Evolutionary conservation across 2,797 vertebrate species (phyloP).

Genomic region (Emys orbicularis): DNA sequence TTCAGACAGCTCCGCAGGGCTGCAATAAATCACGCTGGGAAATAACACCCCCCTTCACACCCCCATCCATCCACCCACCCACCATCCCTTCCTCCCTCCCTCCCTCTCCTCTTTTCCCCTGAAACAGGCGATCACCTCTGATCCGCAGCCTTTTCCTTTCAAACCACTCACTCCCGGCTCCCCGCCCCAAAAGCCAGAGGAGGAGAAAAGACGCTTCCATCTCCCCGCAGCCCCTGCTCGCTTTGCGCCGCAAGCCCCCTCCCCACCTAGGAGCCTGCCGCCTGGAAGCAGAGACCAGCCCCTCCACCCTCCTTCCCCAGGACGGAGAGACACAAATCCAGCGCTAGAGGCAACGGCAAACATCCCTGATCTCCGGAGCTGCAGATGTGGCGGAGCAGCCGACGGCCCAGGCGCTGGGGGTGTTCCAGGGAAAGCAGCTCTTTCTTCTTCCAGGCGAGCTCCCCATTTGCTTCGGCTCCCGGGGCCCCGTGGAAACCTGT

Average conservation of each 20-base stretch:
- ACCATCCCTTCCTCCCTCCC: not conserved
- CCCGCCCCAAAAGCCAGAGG: not conserved
- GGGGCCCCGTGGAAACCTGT: not conserved
- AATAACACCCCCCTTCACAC: constrained; percentile 5
- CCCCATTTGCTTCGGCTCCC: not conserved
- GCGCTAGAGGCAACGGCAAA: not conserved
- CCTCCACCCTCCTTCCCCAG: constrained; percentile 59
- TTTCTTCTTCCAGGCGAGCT: not conserved
- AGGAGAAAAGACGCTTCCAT: not conserved
- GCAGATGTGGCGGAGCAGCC: constrained; percentile 82
- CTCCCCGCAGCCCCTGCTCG: constrained; percentile 16
- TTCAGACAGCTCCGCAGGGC: constrained; percentile 67
- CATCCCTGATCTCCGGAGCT: constrained; percentile 67
- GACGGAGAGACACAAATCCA: constrained; percentile 59
- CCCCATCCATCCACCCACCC: not conserved
- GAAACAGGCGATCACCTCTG: not conserved
- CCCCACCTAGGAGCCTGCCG: constrained; percentile 36
- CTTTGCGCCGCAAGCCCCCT: constrained; percentile 17
- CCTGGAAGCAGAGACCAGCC: constrained; percentile 32
- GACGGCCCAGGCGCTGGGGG: not conserved
- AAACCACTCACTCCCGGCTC: not conserved
- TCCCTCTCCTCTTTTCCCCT: constrained; percentile 51
- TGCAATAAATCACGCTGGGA: constrained; percentile 63
- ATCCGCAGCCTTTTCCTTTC: not conserved
- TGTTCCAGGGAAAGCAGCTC: not conserved